Evolutionary conservation across 2,113 vertebrate genomes (phyloP).

Genomic region (Apteryx owenii): DNA sequence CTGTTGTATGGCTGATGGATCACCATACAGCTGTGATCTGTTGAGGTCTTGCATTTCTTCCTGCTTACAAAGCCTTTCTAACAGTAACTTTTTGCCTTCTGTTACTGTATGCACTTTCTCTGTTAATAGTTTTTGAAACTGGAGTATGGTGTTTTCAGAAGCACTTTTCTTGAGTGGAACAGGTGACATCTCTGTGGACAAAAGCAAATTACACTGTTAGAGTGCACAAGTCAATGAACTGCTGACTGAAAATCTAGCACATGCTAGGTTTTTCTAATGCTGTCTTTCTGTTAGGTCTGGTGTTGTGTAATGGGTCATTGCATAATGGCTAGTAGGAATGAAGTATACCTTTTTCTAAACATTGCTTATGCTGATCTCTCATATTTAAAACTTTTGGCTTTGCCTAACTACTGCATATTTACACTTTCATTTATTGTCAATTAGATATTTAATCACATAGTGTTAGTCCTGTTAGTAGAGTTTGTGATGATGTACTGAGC

Average conservation of each 20-base stretch:
- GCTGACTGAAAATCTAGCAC: not conserved
- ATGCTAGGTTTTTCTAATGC: not conserved
- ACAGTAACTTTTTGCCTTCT: constrained; percentile 67
- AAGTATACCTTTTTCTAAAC: not conserved
- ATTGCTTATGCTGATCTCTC: not conserved
- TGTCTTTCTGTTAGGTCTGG: not conserved
- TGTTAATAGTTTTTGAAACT: constrained; percentile 61
- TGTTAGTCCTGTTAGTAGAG: not conserved
- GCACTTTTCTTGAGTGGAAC: constrained; percentile 69
- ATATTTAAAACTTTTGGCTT: not conserved
- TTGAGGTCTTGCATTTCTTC: constrained; percentile 60
- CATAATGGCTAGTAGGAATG: not conserved
- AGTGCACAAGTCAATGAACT: not conserved
- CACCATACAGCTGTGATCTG: constrained; percentile 39
- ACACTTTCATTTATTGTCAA: not conserved
- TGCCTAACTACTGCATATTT: not conserved
- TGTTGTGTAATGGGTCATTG: constrained; percentile 6
- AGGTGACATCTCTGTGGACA: constrained; percentile 57
- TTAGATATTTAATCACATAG: not conserved
- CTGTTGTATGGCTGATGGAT: constrained; percentile 62
- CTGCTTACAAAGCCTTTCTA: constrained; percentile 69
- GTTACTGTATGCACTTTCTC: constrained; percentile 64
- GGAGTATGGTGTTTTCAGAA: constrained; percentile 56
- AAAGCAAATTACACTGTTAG: not conserved
- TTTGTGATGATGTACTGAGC: not conserved